Evolutionary conservation across 1,140 invertebrate genomes (phyloP).

Genomic region (Drosophila willistoni): DNA sequence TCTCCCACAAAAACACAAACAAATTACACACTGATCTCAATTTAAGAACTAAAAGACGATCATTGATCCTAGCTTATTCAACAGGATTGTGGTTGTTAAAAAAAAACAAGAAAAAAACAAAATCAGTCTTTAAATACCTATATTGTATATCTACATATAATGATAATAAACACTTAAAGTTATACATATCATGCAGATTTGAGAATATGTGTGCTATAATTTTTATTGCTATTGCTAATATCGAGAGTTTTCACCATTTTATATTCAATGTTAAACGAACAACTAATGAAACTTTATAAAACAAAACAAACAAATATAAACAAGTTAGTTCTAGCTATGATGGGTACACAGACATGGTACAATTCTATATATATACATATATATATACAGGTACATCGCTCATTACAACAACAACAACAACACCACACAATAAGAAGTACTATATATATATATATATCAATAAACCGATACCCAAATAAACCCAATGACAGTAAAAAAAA

Average conservation of each 20-base stretch:
- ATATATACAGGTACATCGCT: constrained; percentile 38
- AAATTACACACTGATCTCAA: constrained; percentile 40
- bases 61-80: constrained; percentile 49
- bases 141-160: constrained; percentile 37
- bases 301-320: too few relatives aligned
- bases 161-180: constrained; percentile 42
- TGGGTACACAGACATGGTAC: constrained; percentile 25
- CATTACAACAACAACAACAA: constrained; percentile 24
- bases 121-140: constrained; percentile 51
- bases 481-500: constrained; percentile 11
- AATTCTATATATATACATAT: constrained; percentile 46
- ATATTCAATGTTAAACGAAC: constrained; percentile 59
- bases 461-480: constrained; percentile 24
- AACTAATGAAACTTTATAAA: constrained; percentile 56
- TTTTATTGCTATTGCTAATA: constrained; percentile 41
- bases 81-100: constrained; percentile 27
- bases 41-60: constrained; percentile 54
- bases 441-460: constrained; percentile 41
- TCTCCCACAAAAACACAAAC: neutral
- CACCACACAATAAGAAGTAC: constrained; percentile 22
- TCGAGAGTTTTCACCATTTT: constrained; percentile 36
- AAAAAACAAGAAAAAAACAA: constrained; percentile 34
- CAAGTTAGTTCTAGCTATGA: constrained; percentile 39
- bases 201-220: constrained; percentile 50
- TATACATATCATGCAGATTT: constrained; percentile 53